Evolutionary conservation across 2,888 invertebrate genomes (phyloP), one percentile per base, ranked within the genome.

Genomic region (Anticlea derivata): DNA sequence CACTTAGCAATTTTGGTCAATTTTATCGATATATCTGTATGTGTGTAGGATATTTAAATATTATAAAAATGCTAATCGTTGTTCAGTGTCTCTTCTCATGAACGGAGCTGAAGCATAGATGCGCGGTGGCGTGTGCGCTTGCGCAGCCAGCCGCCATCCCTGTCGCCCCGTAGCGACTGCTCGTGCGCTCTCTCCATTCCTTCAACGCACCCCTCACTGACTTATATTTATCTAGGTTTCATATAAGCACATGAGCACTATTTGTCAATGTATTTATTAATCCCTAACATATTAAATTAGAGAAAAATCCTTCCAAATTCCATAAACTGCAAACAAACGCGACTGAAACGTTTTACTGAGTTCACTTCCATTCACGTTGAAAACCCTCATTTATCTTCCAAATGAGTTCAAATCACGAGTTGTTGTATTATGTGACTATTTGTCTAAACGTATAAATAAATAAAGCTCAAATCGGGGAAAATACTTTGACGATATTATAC

Each of bases 1-100:
- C 68, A 65, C 75, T 80, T 82, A 82, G 80, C 78, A 83, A 85
- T 81, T 80, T 80, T 72, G 58, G 87, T 87, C 84, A 87, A 87
- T 86, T 87, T 83, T 80, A 78, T 69, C 70, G 75, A 78, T 75
- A 65, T 70, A 73, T 65, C 60, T 75, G 67, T 78, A 77, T 84
- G 80, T 83, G 79, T 64, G 70, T 83, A 80, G 78, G 67, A 67
- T 80, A 79, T 61, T 63, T 65, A 66, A 63, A 58, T 63, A n/a
- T n/a, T n/a, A 60, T 58, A 77, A 75, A 73, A 66, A 72, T 66
- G 75, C 78, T 76, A 77, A 72, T 78, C 66, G 74, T 73, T 73
- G 76, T 81, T 76, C 66, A 77, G 61, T 66, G 58, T 66, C 47
- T 65, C 55, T 63, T 58, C 45, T 60, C 50, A 50, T 50, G 47